Base-by-base conservation (phyloP, 1,140 invertebrate genomes). In the Halictus rubicundus region DNA sequence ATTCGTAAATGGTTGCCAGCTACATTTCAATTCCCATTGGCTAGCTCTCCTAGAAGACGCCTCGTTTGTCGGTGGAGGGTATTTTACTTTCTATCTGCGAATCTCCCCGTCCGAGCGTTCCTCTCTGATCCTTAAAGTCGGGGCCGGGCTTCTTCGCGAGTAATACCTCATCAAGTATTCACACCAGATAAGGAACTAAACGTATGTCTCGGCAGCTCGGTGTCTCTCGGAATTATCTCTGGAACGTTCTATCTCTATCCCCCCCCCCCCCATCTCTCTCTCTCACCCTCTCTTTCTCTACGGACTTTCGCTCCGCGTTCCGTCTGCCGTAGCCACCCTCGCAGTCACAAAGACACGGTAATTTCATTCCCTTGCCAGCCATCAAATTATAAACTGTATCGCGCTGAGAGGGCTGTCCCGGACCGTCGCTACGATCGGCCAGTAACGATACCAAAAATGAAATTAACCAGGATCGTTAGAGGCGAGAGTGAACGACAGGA, bases 361-460 rank as follows among this genome's bases (percentile, higher is more conserved):
- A 78, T 72, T 65, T 64, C 46, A 42, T 78, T 65, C 68, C 68
- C 76, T 12, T 52, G 76, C 19, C 60, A 78, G 76, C 76, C 76
- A 72, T 78, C 76, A 65, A 78, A 78, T 78, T 78, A 78, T 42
- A 64, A 65, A 63, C 46, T 57, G 76, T 78, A 65, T 78, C 76
- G 69, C 60, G 68, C 12, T n/a, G 32, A 59, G 52, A 46, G 37
- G 23, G 14, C 14, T 14, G 54, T n/a, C 54, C 54, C n/a, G 19
- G 12, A 54, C 9, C 63, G 59, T 25, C 57, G 68, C 23, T 27
- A 42, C 59, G 75, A 78, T 78, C 76, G 71, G 76, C 76, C 63
- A 37, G 60, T 52, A 78, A 78, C 76, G 76, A 78, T 78, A 78
- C 76, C 81, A 85, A 85, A 79, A 85, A 85, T 85, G 78, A 84